Evolutionary conservation across 35 echinoderm and acorn worm genomes (phyloP), one percentile per base, ranked within the genome.

Genomic region (Heliocidaris tuberculata): DNA sequence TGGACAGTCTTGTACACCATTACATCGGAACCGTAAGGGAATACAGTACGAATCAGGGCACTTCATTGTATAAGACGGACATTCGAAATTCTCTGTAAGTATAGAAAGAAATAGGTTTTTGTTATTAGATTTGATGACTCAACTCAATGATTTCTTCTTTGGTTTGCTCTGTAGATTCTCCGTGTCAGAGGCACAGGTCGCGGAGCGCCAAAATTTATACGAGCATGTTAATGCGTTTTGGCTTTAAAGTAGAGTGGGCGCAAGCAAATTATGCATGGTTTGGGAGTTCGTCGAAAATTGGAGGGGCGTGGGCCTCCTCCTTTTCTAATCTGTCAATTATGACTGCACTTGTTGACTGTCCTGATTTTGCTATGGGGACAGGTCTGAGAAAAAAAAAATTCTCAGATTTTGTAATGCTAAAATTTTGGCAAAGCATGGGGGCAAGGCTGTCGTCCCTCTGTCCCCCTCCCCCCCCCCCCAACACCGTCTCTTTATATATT

Each of bases 31-130:
- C 32, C 94, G 16, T 4, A 94, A 13, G 27, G 97, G 97, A 59
- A 97, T 96, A 52, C 97, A 97, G 70, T 97, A 97, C 13, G 95
- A 95, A 21, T 86, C 52, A 10, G 97, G 97, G 85, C 97, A 98
- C 92, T 98, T 98, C 21, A 94, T 96, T 30, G 71, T 93, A 91
- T 48, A 29, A 49, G 27, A 49, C 7, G 95, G 94, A 92, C 97
- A 98, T 94, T 70, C n/a, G 31, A 96, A 96, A 8, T 29, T 24
- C 31, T 94, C 97, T 97, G 93, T 2, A 47, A 92, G 17, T 19
- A 60, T 32, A 94, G 49, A 19, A 96, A 30, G 59, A 94, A 47
- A 92, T 31, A 85, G 31, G 13, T 48, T 11, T 21, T 56, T 5
- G 47, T 87, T 30, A 88, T 24, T 30, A 17, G 13, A 47, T 86